Evolutionary conservation across 2,113 vertebrate species (phyloP).

Genomic region (Thunnus thynnus): DNA sequence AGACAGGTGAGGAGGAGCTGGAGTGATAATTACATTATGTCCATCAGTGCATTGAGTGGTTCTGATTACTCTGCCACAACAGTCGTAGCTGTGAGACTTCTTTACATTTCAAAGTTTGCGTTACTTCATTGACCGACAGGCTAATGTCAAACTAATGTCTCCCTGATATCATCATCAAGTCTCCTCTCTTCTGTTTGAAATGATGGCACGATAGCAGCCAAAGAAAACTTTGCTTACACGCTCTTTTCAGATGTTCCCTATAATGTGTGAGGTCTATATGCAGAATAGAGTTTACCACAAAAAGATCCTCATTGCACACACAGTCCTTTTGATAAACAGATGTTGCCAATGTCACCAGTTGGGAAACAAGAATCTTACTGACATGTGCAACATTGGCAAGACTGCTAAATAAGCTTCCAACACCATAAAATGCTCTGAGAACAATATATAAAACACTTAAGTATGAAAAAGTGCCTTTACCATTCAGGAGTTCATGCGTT

Average conservation of each 20-base stretch:
- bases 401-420: neutral
- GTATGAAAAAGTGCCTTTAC: neutral
- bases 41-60: neutral
- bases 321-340: no score
- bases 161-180: neutral
- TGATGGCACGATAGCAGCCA: constrained; percentile 5
- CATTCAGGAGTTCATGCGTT: neutral
- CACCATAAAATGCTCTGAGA: neutral
- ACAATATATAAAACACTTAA: neutral
- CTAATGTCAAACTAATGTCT: neutral
- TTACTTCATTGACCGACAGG: neutral
- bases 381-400: neutral
- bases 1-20: constrained; percentile 8
- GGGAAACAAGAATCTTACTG: no score
- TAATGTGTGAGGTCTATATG: neutral
- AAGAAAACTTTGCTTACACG: neutral
- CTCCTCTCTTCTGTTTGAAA: neutral
- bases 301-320: no score
- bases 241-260: no score
- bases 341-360: no score
- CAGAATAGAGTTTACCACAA: no score
- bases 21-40: neutral
- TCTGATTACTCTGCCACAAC: neutral
- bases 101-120: constrained; percentile 26
- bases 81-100: neutral